Conservation (phyloP, 2,888 invertebrate species). For the Apodemia hepburni region DNA sequence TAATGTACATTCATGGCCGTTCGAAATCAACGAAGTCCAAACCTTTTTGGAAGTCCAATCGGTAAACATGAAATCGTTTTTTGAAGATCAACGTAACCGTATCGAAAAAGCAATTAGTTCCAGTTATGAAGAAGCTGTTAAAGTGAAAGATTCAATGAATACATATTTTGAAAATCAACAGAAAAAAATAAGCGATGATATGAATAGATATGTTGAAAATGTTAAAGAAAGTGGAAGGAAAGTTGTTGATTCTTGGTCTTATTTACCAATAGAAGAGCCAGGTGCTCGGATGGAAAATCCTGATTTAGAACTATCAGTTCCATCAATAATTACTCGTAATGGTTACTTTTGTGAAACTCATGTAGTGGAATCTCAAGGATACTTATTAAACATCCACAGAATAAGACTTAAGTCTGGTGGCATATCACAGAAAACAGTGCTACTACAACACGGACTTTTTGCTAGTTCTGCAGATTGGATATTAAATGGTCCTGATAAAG, state of each 20-base stretch:
- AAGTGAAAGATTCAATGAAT: conserved; percentile 47
- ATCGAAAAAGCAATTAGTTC: conserved; percentile 38
- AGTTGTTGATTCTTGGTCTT: conserved; percentile 47
- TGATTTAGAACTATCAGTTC: conserved; percentile 54
- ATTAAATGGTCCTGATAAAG: conserved; percentile 83
- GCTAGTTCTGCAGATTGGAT: conserved; percentile 90
- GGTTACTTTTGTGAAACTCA: conserved; percentile 88
- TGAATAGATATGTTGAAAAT: conserved; percentile 49
- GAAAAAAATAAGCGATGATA: conserved; percentile 44
- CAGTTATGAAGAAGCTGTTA: conserved; percentile 42
- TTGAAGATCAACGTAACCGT: conserved; percentile 39
- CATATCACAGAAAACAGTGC: conserved; percentile 58
- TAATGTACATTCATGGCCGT: conserved; percentile 18
- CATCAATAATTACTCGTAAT: conserved; percentile 63
- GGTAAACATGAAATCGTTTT: conserved; percentile 43
- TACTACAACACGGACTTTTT: conserved; percentile 91
- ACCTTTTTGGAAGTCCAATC: conserved; percentile 34
- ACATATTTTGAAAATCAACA: conserved; percentile 52
- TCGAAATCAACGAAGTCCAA: conserved; percentile 25
- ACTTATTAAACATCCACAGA: conserved; percentile 88
- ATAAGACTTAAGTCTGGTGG: conserved; percentile 80
- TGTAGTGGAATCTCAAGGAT: conserved; percentile 88
- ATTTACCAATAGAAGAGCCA: conserved; percentile 40
- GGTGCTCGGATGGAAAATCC: conserved; percentile 47
- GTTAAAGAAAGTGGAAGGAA: conserved; percentile 47